phyloP scores from a whole-genome alignment of 2,113 vertebrate species.

The Lycaon pictus region DNA sequence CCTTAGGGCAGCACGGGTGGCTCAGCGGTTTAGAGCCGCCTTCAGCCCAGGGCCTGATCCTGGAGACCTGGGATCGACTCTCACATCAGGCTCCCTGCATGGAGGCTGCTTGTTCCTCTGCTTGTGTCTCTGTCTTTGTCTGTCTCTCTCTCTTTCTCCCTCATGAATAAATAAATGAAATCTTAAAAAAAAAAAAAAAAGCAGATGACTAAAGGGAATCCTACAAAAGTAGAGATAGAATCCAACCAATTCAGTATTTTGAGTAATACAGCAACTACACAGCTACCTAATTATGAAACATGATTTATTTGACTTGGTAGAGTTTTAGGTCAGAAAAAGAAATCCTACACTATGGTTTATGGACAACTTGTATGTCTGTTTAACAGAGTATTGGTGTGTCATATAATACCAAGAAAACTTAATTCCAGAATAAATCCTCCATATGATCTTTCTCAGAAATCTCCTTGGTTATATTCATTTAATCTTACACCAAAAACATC shows the following conservation, averaged over 20 bases:
- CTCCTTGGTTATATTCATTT: neutral
- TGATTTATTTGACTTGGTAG: neutral
- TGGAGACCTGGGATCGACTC: too few species aligned
- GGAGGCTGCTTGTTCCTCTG: too few species aligned
- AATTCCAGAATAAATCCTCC: neutral
- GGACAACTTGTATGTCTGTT: neutral
- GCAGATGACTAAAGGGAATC: neutral
- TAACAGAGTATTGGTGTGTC: neutral
- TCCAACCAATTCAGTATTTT: neutral
- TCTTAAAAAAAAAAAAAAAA: neutral
- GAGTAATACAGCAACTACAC: neutral
- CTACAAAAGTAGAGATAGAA: neutral
- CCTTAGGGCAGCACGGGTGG: neutral
- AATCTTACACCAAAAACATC: neutral
- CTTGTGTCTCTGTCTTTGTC: too few species aligned
- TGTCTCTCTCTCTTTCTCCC: too few species aligned
- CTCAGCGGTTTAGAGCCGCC: too few species aligned
- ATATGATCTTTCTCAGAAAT: neutral
- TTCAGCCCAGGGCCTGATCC: too few species aligned
- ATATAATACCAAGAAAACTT: neutral
- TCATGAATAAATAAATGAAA: too few species aligned
- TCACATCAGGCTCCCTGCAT: too few species aligned
- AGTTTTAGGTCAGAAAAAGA: neutral
- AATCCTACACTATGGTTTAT: neutral
- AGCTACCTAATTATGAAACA: neutral